Conservation (phyloP, 2,113 vertebrate genomes). For the Neomonachus schauinslandi region DNA sequence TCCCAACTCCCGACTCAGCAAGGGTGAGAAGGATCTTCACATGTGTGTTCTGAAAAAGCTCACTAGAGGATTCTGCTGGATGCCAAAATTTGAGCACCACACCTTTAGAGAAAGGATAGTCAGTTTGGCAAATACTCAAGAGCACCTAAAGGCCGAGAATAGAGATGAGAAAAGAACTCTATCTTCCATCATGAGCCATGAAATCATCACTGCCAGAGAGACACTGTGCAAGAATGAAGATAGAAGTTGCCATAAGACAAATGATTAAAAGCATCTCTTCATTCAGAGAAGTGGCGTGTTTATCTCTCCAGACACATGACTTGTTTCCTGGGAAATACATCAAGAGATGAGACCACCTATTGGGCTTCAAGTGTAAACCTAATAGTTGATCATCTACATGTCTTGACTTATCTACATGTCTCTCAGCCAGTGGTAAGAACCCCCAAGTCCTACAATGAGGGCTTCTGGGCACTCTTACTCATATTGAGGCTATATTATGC, state of each 20-base stretch:
- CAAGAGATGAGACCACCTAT: not conserved
- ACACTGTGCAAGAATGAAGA: not conserved
- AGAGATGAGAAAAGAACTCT: not conserved
- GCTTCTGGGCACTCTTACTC: not conserved
- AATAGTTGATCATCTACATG: not conserved
- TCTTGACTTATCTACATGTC: not conserved
- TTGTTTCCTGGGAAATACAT: conserved; percentile 38
- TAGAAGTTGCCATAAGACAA: not conserved
- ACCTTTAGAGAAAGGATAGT: not conserved
- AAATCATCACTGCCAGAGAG: not conserved
- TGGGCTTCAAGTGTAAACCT: not conserved
- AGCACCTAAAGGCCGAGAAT: not conserved
- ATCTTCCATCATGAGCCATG: not conserved
- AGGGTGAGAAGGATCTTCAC: not conserved
- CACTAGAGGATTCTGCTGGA: not conserved
- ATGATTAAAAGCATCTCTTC: not conserved
- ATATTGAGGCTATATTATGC: not conserved
- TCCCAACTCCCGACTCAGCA: not conserved
- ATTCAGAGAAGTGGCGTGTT: not conserved
- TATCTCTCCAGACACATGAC: not conserved
- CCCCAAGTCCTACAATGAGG: not conserved
- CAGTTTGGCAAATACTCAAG: not conserved
- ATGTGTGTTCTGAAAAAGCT: not conserved
- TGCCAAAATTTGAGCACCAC: not conserved
- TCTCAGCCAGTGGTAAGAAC: not conserved